phyloP scores from a whole-genome alignment of 2,797 vertebrate genomes.

The Hydrophis major region DNA sequence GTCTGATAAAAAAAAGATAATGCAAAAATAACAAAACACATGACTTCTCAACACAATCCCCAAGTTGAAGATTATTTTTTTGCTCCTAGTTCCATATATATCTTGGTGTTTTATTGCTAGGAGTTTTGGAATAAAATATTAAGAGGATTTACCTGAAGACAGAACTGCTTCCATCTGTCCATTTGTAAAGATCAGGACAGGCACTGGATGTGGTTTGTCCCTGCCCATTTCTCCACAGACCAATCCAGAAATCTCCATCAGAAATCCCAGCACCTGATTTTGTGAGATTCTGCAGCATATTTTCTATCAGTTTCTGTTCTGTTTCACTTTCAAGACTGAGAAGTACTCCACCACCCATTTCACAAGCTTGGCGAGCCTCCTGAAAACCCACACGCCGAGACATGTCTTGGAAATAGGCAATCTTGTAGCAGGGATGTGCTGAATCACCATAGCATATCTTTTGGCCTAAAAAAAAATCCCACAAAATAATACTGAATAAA shows the following conservation, averaged over 20 bases:
- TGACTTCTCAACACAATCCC: background rate
- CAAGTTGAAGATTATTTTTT: background rate
- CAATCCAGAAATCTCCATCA: slow-evolving; percentile 97
- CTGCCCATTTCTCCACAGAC: slow-evolving; percentile 82
- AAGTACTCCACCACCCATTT: slow-evolving; percentile 82
- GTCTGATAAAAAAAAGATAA: background rate
- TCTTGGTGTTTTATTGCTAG: background rate
- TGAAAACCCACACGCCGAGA: slow-evolving; percentile 87
- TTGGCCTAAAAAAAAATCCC: slow-evolving; percentile 76
- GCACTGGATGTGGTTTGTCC: slow-evolving; percentile 71
- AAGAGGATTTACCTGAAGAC: slow-evolving; percentile 78
- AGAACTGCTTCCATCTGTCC: slow-evolving; percentile 85
- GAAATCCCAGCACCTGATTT: slow-evolving; percentile 76
- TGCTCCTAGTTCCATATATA: background rate
- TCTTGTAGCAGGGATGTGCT: slow-evolving; percentile 86
- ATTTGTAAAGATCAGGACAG: slow-evolving; percentile 87
- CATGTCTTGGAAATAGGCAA: slow-evolving; percentile 92
- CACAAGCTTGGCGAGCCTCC: slow-evolving; percentile 85
- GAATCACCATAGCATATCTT: slow-evolving; percentile 82
- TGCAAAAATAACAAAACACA: background rate
- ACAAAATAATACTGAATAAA: background rate
- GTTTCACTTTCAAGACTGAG: slow-evolving; percentile 81
- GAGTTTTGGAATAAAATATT: background rate
- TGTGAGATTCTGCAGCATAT: slow-evolving; percentile 84
- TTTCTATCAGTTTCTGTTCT: slow-evolving; percentile 88